These are phyloP conservation scores for Apodemus agrarius DNA, from an alignment of 2,797 vertebrate species.

Conservation along the genomic window DNA sequence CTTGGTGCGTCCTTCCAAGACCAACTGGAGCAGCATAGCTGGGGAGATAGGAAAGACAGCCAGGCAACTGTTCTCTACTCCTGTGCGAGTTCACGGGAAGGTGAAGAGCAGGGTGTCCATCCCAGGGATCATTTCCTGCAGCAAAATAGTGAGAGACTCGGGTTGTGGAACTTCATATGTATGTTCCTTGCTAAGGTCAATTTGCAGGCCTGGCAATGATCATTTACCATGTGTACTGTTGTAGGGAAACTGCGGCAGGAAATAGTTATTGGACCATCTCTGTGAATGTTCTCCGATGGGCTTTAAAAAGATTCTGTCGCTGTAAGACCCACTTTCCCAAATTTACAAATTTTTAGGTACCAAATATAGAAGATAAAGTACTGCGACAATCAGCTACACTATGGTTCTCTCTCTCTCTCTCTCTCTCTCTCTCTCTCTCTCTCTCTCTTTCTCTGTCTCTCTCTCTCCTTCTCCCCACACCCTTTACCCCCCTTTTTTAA, in stretches of 20 bases:
- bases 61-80: too few relatives aligned
- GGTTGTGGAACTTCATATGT: neutral
- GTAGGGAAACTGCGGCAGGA: neutral
- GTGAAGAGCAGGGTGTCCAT: accelerated
- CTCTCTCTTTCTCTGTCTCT: too few relatives aligned
- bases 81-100: too few relatives aligned
- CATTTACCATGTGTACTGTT: neutral
- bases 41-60: too few relatives aligned
- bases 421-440: neutral
- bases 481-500: neutral
- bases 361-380: neutral
- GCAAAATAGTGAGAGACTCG: too few relatives aligned
- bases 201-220: neutral
- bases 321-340: too few relatives aligned
- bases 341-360: neutral
- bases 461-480: too few relatives aligned
- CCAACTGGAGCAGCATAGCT: accelerated
- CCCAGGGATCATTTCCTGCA: neutral
- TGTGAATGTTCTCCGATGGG: too few relatives aligned
- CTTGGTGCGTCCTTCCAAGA: neutral
- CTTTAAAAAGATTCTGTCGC: too few relatives aligned
- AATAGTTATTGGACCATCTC: neutral
- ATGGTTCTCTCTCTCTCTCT: too few relatives aligned
- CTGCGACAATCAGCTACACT: neutral
- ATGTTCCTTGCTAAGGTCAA: neutral